Evolutionary conservation across 2,888 invertebrate species (phyloP).

Genomic region (Exocentrus adspersus): DNA sequence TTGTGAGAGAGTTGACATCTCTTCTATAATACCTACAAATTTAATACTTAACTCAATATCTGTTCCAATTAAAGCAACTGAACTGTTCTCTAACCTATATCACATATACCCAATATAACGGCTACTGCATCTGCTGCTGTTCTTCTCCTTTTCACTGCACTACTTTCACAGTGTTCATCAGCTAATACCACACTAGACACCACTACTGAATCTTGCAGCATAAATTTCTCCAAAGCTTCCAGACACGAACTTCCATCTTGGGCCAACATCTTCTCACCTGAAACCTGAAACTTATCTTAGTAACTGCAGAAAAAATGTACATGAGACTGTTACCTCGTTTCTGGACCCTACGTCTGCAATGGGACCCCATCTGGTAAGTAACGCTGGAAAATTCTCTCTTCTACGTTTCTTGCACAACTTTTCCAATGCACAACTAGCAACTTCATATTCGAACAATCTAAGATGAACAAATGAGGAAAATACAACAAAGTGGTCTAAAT

Average conservation of each 20-base stretch:
- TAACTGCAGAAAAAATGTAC: too few species aligned
- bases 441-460: constrained; percentile 50
- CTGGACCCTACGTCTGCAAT: constrained; percentile 46
- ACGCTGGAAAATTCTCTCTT: constrained; percentile 44
- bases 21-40: constrained; percentile 39
- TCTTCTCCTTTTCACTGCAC: constrained; percentile 16
- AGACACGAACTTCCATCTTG: constrained; percentile 44
- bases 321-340: background rate
- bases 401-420: constrained; percentile 47
- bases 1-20: constrained; percentile 39
- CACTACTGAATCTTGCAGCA: constrained; percentile 40
- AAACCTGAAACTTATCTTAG: constrained; percentile 18
- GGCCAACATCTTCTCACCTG: constrained; percentile 28
- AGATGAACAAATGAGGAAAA: constrained; percentile 47
- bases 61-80: too few species aligned
- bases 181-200: constrained; percentile 39
- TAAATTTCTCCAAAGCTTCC: constrained; percentile 40
- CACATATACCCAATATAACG: constrained; percentile 46
- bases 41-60: too few species aligned
- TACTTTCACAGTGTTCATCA: constrained; percentile 5
- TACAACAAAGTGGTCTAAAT: constrained; percentile 52
- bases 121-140: constrained; percentile 42
- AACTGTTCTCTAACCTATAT: constrained; percentile 44
- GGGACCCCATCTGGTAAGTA: constrained; percentile 51
- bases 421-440: constrained; percentile 51